Percentiles rank a stretch among this genome's conserved stretches.
Conservation (phyloP, 2,888 invertebrate species). For the Hydrotaea cyrtoneurina region DNA sequence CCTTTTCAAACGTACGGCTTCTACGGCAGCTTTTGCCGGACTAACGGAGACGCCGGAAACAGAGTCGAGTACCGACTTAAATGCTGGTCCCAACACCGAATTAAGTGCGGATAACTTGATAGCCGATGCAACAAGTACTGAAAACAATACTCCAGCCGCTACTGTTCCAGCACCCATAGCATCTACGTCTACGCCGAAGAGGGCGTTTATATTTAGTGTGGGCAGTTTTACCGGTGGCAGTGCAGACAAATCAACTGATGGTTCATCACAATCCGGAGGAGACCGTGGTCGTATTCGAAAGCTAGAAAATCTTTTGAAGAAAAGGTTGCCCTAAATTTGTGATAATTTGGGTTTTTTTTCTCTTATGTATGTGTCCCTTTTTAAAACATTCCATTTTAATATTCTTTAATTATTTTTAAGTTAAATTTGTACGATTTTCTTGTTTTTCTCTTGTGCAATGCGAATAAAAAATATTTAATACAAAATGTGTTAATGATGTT, state of each 20-base stretch:
- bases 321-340: constrained; percentile 79
- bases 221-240: constrained; percentile 75
- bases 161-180: constrained; percentile 47
- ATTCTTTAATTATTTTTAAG: constrained; percentile 38
- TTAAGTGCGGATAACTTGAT: constrained; percentile 48
- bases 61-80: constrained; percentile 37
- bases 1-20: constrained; percentile 82
- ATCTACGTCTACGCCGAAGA: constrained; percentile 75
- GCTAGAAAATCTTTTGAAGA: constrained; percentile 83
- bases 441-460: constrained; percentile 47
- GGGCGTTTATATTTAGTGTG: constrained; percentile 78
- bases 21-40: constrained; percentile 72
- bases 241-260: constrained; percentile 74
- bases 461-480: constrained; percentile 37
- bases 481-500: constrained; percentile 38
- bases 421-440: constrained; percentile 34
- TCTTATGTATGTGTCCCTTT: constrained; percentile 18
- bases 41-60: constrained; percentile 43
- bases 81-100: constrained; percentile 18
- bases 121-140: constrained; percentile 54
- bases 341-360: constrained; percentile 2
- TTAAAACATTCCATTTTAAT: constrained; percentile 55
- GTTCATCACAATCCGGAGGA: constrained; percentile 69
- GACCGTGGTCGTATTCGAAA: constrained; percentile 83
- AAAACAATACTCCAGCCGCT: constrained; percentile 18